Conservation (phyloP, 1,140 invertebrate species). For the Fopius arisanus region DNA sequence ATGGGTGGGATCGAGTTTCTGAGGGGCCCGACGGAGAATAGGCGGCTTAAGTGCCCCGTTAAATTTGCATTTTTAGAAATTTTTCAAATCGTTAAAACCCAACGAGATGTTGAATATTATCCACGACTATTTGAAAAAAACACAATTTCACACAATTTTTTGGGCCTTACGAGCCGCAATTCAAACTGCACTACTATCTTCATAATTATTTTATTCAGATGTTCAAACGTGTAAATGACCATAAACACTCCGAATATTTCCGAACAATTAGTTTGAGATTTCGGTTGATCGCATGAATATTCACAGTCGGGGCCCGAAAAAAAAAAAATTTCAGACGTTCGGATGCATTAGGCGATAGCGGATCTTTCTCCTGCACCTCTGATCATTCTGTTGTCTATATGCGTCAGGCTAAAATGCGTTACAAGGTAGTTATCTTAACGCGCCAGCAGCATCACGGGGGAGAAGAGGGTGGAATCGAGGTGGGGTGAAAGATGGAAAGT, state of each 20-base stretch:
- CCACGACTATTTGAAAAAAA: no score
- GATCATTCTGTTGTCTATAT: neutral
- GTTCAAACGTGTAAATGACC: neutral
- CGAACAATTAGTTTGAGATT: neutral
- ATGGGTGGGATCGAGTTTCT: neutral
- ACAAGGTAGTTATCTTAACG: constrained; percentile 52
- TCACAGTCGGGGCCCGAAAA: neutral
- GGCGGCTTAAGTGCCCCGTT: neutral
- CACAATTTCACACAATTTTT: no score
- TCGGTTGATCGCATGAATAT: neutral
- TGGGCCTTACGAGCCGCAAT: no score
- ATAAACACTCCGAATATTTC: neutral
- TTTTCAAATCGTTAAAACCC: no score
- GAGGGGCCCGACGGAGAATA: neutral
- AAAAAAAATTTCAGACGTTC: constrained; percentile 21
- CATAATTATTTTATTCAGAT: neutral
- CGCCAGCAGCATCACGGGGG: constrained; percentile 38
- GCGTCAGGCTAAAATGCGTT: constrained; percentile 42
- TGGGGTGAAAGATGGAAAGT: constrained; percentile 12
- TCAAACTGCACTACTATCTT: no score
- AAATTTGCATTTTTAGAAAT: neutral
- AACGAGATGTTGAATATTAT: no score
- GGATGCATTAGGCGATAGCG: constrained; percentile 49
- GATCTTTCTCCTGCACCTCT: constrained; percentile 42
- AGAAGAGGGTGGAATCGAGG: constrained; percentile 3